phyloP scores from a whole-genome alignment of 2,113 vertebrate genomes.

The Aegotheles bennettii region DNA sequence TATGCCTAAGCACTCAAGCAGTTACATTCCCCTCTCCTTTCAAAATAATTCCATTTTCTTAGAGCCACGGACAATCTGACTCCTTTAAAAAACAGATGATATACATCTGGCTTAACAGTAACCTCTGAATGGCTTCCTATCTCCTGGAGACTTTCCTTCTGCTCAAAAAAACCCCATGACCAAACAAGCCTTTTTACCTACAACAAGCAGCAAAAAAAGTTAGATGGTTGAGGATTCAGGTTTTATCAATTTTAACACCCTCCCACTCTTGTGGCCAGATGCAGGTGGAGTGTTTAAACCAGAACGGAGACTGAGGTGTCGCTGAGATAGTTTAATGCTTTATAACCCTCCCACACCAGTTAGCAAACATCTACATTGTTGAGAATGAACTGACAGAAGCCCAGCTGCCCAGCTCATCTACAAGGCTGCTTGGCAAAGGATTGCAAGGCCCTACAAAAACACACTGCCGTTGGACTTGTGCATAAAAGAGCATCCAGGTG shows the following conservation, averaged over 20 bases:
- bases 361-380: not conserved
- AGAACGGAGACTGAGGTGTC: not conserved
- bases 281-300: not conserved
- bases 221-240: not conserved
- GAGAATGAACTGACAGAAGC: slow-evolving; percentile 17
- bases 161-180: not conserved
- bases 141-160: not conserved
- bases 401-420: slow-evolving; percentile 16
- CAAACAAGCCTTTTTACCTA: not conserved
- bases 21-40: not conserved
- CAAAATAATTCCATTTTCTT: not conserved
- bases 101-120: not conserved
- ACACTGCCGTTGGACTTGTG: not conserved
- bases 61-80: not conserved
- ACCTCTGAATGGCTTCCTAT: not conserved
- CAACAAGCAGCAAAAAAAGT: not conserved
- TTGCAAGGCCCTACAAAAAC: not conserved
- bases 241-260: not conserved
- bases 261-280: not conserved
- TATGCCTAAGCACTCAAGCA: not conserved
- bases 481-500: not conserved
- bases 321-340: not conserved
- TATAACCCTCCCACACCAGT: not conserved
- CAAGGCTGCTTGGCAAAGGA: not conserved
- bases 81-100: not conserved